Percentiles rank a stretch among this genome's conserved stretches.
phyloP scores from a whole-genome alignment of 2,113 vertebrate genomes.

The Embiotoca jacksoni region DNA sequence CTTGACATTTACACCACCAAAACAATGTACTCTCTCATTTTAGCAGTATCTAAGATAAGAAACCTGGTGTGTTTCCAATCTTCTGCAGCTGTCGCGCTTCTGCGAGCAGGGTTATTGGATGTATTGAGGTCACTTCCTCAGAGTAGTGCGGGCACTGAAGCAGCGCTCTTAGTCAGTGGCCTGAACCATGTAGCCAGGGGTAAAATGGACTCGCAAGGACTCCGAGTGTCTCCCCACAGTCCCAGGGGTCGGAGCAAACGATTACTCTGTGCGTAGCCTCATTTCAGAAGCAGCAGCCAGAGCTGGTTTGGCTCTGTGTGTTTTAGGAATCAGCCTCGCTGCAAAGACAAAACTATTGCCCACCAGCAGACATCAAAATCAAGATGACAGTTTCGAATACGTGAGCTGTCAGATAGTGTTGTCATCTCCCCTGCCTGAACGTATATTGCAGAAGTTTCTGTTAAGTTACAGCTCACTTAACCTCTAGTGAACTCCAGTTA shows the following conservation, averaged over 20 bases:
- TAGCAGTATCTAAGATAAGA: constrained; percentile 48
- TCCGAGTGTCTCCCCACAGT: constrained; percentile 60
- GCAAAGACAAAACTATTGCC: constrained; percentile 37
- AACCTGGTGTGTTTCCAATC: constrained; percentile 60
- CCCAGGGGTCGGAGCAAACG: constrained; percentile 50
- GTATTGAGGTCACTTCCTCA: constrained; percentile 82
- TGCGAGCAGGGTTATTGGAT: constrained; percentile 75
- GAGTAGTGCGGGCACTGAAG: constrained; percentile 72
- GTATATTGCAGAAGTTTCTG: constrained; percentile 51
- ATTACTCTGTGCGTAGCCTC: constrained; percentile 46
- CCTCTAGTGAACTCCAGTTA: constrained; percentile 64
- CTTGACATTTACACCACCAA: constrained; percentile 53
- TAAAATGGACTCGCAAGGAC: constrained; percentile 69
- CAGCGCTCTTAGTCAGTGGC: constrained; percentile 67
- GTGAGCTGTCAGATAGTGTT: constrained; percentile 27
- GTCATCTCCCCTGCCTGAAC: constrained; percentile 26
- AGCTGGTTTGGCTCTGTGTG: constrained; percentile 56
- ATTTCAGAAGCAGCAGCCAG: constrained; percentile 38
- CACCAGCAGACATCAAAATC: constrained; percentile 39
- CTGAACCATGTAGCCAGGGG: constrained; percentile 57
- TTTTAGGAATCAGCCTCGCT: constrained; percentile 23
- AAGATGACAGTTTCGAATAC: constrained; percentile 37
- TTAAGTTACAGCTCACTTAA: constrained; percentile 57
- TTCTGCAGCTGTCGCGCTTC: constrained; percentile 61
- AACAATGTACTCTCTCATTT: constrained; percentile 53